Base-by-base conservation (phyloP, 1,140 invertebrate genomes). In the Whitmania pigra region DNA sequence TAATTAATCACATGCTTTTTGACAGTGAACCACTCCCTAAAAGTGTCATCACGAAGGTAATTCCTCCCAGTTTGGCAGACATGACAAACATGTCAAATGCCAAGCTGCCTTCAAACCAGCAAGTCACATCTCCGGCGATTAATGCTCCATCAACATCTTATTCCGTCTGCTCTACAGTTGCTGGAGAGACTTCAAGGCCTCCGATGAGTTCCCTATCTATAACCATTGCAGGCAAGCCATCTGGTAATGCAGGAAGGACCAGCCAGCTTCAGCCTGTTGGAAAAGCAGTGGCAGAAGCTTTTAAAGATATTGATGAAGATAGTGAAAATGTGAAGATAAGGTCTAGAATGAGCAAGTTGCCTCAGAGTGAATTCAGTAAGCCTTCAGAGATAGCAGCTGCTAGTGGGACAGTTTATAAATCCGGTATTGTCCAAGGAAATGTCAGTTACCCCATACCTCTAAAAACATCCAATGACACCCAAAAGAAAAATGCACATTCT, bases 311-410 rank as follows among this genome's bases (percentile, higher is more conserved):
- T 22, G 57, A 63, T 63, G 57, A 63, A 31, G 57, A 63, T 15
- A 63, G 29, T 31, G 29, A 63, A 22, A 31, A 63, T 63, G 57
- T 63, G 57, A 63, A 63, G 11, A n/a, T 22, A 25, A 63, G 22
- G 29, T 63, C 57, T 63, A 63, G 29, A 63, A 25, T 63, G 57
- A 31, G 57, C 29, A 63, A 63, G 57, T 63, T 63, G 57, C 57
- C 57, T 7, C 57, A 25, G 9, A 18, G 9, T 63, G 57, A 63
- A 31, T 63, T 63, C 22, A n/a, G 29, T 63, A 63, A 63, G 57
- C 22, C 29, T n/a, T 22, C 22, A 13, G 57, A 63, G 57, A 20
- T 63, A 13, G 29, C 57, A 13, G 29, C 20, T 13, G 15, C 15
- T 22, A 20, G 57, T 13, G 57, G 57, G 29, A 31, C 29, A 13